Evolutionary conservation across 2,888 invertebrate genomes (phyloP), one percentile per base, ranked within the genome.

Genomic region (Bombylius discolor): DNA sequence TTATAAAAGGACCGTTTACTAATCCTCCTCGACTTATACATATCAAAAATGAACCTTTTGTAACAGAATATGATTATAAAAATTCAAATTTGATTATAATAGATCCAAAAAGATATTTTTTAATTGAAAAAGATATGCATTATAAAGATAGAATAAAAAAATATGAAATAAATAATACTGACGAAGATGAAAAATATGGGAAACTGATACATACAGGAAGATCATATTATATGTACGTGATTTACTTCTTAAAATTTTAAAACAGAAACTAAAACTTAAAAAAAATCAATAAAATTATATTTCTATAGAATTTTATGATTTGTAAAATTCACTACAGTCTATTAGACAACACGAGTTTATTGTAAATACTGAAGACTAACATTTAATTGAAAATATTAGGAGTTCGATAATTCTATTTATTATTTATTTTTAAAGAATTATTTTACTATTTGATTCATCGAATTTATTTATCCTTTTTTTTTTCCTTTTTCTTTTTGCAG

Each of bases 1-100:
- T 34, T 14, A 57, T 59, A 34, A 53, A 49, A 49, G 59, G 59
- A 34, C 59, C 59, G 31, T 59, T 59, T 42, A 52, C 57, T 4
- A 59, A 57, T 49, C 57, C 59, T 5, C 51, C 42, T 3, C 50
- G 57, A n/a, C 53, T 50, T 33, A 34, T 8, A 7, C 49, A 51
- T 5, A 11, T 57, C 12, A 6, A 42, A 34, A 52, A 47, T 32
- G 51, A 55, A 51, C 56, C 56, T 12, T 49, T 59, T 52, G 59
- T 59, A 49, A 57, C 59, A 13, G 49, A 51, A 39, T 33, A 49
- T 13, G 55, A 57, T 50, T 57, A 59, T 51, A 48, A 57, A 51
- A 59, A 52, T 51, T 59, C 59, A 8, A 45, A 57, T 23, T 49
- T 59, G n/a, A 55, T 53, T 50, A 51, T 23, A 23, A 55, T 55